These are phyloP conservation scores for Sphaerophoria taeniata DNA, from an alignment of 2,888 invertebrate genomes.

Conservation along the genomic window DNA sequence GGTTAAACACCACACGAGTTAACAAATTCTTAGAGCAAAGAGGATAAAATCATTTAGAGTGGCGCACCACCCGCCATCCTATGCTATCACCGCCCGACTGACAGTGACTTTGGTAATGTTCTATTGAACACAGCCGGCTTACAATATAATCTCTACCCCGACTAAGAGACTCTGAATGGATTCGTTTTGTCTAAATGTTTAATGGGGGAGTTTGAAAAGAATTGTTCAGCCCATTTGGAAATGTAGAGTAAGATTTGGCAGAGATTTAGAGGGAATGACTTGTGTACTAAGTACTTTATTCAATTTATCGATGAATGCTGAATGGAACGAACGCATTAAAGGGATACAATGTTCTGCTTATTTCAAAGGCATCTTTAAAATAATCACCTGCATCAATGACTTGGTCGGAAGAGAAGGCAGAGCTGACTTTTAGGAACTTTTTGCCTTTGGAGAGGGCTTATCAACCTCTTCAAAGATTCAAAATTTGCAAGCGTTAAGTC, in stretches of 20 bases:
- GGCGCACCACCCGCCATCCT: neutral
- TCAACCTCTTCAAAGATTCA: too few species aligned
- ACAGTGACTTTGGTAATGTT: slow-evolving; percentile 39
- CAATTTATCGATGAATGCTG: slow-evolving; percentile 62
- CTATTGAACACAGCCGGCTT: slow-evolving; percentile 44
- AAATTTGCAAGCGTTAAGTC: too few species aligned
- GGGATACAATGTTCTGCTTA: slow-evolving; percentile 37
- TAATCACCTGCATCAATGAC: slow-evolving; percentile 59
- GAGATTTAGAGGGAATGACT: slow-evolving; percentile 68
- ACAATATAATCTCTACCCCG: slow-evolving; percentile 37
- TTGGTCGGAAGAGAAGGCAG: neutral
- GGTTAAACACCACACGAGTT: slow-evolving; percentile 39
- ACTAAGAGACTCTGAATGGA: slow-evolving; percentile 26
- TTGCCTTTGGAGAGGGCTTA: too few species aligned
- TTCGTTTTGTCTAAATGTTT: neutral
- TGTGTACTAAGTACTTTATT: slow-evolving; percentile 68
- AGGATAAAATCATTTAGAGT: slow-evolving; percentile 64
- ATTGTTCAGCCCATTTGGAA: slow-evolving; percentile 46
- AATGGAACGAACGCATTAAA: slow-evolving; percentile 39
- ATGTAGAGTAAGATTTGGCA: slow-evolving; percentile 58
- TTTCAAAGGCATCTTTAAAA: slow-evolving; percentile 31
- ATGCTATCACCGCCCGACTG: neutral
- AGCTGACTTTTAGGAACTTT: too few species aligned
- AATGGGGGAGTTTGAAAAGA: slow-evolving; percentile 41
- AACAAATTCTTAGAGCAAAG: slow-evolving; percentile 5